A percentile compares a stretch with the other conserved stretches of the same genome.
Evolutionary conservation across 2,888 invertebrate genomes (phyloP).

Genomic region (Tetragonula carbonaria): DNA sequence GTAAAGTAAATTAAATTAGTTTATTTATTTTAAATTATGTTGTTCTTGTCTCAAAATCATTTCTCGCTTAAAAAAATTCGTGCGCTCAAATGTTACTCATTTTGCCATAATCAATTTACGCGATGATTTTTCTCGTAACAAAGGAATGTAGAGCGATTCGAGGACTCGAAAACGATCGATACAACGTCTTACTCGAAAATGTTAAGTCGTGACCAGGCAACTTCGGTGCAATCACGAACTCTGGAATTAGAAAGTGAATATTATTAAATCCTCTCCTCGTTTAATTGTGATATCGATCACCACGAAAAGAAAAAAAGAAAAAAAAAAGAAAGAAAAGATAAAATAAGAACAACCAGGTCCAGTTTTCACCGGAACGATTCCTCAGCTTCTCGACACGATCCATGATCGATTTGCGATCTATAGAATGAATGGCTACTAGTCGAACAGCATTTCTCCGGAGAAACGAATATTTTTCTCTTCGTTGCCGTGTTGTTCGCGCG

Average conservation of each 20-base stretch:
- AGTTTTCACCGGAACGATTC: conserved; percentile 39
- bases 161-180: conserved; percentile 8
- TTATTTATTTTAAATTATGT: too few species aligned
- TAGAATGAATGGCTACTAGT: conserved; percentile 26
- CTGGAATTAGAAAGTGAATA: conserved; percentile 53
- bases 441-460: conserved; percentile 42
- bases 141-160: not conserved
- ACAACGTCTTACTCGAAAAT: conserved; percentile 1
- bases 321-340: not conserved
- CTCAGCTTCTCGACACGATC: not conserved
- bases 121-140: not conserved
- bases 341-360: not conserved
- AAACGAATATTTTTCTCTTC: conserved; percentile 31
- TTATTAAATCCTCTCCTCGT: conserved; percentile 37
- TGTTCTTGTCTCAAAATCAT: not conserved
- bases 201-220: conserved; percentile 30
- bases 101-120: not conserved
- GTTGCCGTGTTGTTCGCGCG: not conserved
- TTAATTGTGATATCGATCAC: conserved; percentile 49
- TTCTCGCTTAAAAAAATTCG: not conserved
- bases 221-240: conserved; percentile 11
- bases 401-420: conserved; percentile 43
- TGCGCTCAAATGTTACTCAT: not conserved
- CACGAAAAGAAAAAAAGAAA: not conserved
- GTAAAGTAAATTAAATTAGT: too few species aligned